phyloP scores from a whole-genome alignment of 2,888 invertebrate species.

The Lochmaea crataegi region DNA sequence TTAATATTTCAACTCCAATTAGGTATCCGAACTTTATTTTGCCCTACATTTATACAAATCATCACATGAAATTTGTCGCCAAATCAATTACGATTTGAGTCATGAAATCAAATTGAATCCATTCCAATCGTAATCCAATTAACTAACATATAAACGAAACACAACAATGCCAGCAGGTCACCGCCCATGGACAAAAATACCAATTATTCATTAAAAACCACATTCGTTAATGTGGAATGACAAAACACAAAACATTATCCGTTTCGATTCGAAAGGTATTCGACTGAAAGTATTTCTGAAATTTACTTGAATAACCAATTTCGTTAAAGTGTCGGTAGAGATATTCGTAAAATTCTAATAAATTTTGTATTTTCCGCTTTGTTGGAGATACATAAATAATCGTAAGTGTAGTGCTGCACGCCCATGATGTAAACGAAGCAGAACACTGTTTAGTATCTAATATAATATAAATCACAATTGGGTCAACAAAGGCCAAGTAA shows the following conservation, averaged over 20 bases:
- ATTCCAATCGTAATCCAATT: slow-evolving; percentile 11
- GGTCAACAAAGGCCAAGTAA: not conserved
- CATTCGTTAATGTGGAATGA: slow-evolving; percentile 33
- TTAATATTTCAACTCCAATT: not conserved
- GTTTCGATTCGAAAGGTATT: slow-evolving; percentile 29
- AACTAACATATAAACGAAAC: not conserved
- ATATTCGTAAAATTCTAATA: slow-evolving; percentile 41
- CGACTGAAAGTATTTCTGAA: slow-evolving; percentile 23
- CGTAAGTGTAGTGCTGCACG: slow-evolving; percentile 13
- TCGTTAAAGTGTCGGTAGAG: slow-evolving; percentile 35
- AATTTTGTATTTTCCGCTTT: slow-evolving; percentile 39
- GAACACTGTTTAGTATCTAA: slow-evolving; percentile 7
- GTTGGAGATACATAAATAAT: slow-evolving; percentile 38
- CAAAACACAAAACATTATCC: slow-evolving; percentile 24
- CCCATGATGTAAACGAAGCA: slow-evolving; percentile 2
- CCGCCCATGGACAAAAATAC: slow-evolving; percentile 18
- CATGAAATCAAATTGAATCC: slow-evolving; percentile 9
- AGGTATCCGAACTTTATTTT: not conserved
- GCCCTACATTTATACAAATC: not conserved
- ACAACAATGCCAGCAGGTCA: slow-evolving; percentile 13
- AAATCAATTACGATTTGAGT: slow-evolving; percentile 2
- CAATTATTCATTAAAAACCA: slow-evolving; percentile 27
- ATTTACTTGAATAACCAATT: slow-evolving; percentile 36
- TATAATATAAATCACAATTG: not conserved
- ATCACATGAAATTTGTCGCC: not conserved